Base-by-base conservation (phyloP, 2,113 vertebrate species). In the Paedocypris sp. region DNA sequence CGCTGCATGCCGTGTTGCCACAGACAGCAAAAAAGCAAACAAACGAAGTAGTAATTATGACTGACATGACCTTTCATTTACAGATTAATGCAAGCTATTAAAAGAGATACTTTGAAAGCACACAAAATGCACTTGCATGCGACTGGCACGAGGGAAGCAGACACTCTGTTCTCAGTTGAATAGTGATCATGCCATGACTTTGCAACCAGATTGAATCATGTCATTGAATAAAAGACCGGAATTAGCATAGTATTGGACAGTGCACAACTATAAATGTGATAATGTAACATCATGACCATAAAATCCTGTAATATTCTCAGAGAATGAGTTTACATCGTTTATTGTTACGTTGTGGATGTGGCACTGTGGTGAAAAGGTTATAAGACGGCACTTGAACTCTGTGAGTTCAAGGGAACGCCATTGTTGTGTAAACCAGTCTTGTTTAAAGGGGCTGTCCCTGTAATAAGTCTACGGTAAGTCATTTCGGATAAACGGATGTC, bases 21-120 rank as follows among this genome's bases (percentile, higher is more conserved):
- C 28, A 59, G 62, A 60, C 68, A 53, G 61, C 46, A 45, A 33
- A 73, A 53, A 12, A 64, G 54, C 56, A 71, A 67, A 64, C 52
- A 67, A 67, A 70, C 20, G 32, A 25, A 65, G 41, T 41, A 46
- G 47, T 66, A 64, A 69, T 66, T 62, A 66, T 58, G 35, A 23
- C 31, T 32, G 47, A 36, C 32, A 4, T 60, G 52, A 41, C 66
- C 54, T 41, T 33, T 32, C 45, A 63, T 70, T 64, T 59, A 35
- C 25, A 39, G 52, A 70, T 73, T 60, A 70, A 77, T 72, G 11
- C 47, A 60, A 60, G 62, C 36, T 18, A 42, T 41, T 56, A 39
- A 56, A 56, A 41, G 36, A 56, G 36, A 35, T 56, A 56, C 20
- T 56, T 42, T 29, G 23, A 29, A 56, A 42, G 13, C 52, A 18